Conservation (phyloP, 2,888 invertebrate genomes). For the Conomelus anceps region DNA sequence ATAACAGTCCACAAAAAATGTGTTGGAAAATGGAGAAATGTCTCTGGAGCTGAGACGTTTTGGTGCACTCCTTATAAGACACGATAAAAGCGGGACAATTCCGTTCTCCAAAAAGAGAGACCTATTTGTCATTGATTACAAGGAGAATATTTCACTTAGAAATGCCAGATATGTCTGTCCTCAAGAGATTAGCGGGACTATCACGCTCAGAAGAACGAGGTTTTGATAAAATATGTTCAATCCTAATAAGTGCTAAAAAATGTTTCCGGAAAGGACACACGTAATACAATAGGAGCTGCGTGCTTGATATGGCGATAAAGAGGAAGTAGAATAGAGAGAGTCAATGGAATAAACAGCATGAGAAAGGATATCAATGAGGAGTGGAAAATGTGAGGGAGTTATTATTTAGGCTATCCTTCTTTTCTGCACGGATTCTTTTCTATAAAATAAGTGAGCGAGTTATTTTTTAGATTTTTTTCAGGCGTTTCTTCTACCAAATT, state of each 20-base stretch:
- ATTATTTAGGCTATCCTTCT: no score
- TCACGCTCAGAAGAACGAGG: background rate
- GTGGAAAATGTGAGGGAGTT: no score
- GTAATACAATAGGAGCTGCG: background rate
- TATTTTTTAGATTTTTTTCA: no score
- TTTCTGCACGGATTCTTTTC: background rate
- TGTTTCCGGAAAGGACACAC: background rate
- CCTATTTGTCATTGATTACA: background rate
- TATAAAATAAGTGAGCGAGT: no score
- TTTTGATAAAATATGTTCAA: background rate
- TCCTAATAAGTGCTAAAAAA: background rate
- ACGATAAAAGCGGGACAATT: background rate
- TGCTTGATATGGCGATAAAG: background rate
- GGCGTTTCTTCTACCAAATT: no score
- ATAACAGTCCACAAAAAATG: background rate
- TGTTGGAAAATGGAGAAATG: background rate
- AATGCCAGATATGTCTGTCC: background rate
- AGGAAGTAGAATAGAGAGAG: background rate
- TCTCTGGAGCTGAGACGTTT: background rate
- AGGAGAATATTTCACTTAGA: background rate
- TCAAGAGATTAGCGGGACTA: background rate
- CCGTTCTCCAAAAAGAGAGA: background rate
- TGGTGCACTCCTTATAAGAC: background rate
- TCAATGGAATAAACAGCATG: background rate
- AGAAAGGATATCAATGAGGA: background rate